A percentile compares a stretch with the other conserved stretches of the same genome.
These are phyloP conservation scores for Siniperca scherzeri DNA, from an alignment of 2,797 vertebrate species.

Conservation along the genomic window DNA sequence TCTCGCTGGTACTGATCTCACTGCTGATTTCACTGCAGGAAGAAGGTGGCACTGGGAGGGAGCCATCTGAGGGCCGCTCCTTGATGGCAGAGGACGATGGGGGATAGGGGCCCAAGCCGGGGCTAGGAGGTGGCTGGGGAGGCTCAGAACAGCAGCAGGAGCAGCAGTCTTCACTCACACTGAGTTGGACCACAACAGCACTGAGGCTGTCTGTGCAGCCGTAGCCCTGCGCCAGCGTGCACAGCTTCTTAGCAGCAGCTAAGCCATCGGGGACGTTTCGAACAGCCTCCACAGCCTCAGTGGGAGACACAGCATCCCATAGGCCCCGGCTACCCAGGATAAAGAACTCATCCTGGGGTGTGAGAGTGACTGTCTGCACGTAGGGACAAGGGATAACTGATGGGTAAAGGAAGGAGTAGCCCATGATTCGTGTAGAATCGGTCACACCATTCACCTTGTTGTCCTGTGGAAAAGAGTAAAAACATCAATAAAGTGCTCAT, in stretches of 20 bases:
- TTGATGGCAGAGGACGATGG: slow-evolving; percentile 87
- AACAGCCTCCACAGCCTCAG: slow-evolving; percentile 93
- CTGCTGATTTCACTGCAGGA: slow-evolving; percentile 99
- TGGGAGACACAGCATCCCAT: slow-evolving; percentile 92
- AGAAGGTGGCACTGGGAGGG: slow-evolving; percentile 89
- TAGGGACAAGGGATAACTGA: slow-evolving; percentile 94
- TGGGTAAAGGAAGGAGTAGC: slow-evolving; percentile 98
- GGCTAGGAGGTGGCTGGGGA: slow-evolving; percentile 89
- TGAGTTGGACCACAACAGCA: slow-evolving; percentile 96
- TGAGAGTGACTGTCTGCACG: slow-evolving; percentile 93
- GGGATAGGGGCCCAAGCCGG: slow-evolving; percentile 87
- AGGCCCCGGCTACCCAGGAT: slow-evolving; percentile 96
- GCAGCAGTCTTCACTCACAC: slow-evolving; percentile 96
- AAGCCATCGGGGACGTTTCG: slow-evolving; percentile 94
- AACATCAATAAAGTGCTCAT: neutral
- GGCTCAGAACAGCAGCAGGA: slow-evolving; percentile 96
- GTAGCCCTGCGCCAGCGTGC: slow-evolving; percentile 96
- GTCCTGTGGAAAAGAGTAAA: slow-evolving; percentile 84
- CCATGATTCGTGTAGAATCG: slow-evolving; percentile 96
- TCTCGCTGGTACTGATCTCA: slow-evolving; percentile 97
- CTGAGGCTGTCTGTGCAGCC: slow-evolving; percentile 96
- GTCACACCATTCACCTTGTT: slow-evolving; percentile 99
- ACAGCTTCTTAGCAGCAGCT: slow-evolving; percentile 96
- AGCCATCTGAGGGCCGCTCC: slow-evolving; percentile 86
- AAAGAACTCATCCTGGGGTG: slow-evolving; percentile 96